Conservation (phyloP, 2,888 invertebrate genomes). For the Ischnura elegans region DNA sequence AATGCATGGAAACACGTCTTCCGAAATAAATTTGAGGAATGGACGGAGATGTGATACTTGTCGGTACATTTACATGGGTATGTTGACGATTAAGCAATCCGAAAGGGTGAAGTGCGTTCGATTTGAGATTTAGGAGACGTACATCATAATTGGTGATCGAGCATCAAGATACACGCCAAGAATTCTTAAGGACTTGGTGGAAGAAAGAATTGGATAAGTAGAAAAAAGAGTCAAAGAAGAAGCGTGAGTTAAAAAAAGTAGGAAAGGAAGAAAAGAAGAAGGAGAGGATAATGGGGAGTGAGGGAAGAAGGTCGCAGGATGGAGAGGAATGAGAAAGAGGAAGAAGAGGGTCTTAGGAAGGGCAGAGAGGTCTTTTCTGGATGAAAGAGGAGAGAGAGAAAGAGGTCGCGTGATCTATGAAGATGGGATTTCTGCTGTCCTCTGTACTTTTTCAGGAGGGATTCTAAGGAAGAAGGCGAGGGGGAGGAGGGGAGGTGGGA, state of each 20-base stretch:
- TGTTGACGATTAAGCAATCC: no score
- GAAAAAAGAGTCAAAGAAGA: neutral
- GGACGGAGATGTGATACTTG: no score
- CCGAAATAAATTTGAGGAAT: no score
- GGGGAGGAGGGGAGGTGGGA: neutral
- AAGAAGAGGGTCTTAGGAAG: neutral
- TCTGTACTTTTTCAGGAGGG: constrained; percentile 62
- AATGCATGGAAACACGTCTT: no score
- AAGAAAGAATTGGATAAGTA: no score
- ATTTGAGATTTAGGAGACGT: no score
- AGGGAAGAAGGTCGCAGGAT: neutral
- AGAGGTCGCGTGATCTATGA: constrained; percentile 65
- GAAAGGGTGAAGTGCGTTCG: no score
- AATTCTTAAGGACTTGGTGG: no score
- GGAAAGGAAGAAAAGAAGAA: neutral
- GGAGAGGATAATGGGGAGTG: neutral
- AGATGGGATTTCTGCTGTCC: constrained; percentile 67
- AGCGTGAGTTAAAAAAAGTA: neutral
- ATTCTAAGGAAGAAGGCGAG: constrained; percentile 45
- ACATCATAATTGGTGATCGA: no score
- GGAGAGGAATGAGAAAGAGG: neutral
- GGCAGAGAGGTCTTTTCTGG: constrained; percentile 60
- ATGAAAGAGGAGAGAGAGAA: constrained; percentile 55
- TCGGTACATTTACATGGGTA: no score
- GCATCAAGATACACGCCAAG: no score